Evolutionary conservation across 2,888 invertebrate genomes (phyloP).

Genomic region (Drosophila gaucha): DNA sequence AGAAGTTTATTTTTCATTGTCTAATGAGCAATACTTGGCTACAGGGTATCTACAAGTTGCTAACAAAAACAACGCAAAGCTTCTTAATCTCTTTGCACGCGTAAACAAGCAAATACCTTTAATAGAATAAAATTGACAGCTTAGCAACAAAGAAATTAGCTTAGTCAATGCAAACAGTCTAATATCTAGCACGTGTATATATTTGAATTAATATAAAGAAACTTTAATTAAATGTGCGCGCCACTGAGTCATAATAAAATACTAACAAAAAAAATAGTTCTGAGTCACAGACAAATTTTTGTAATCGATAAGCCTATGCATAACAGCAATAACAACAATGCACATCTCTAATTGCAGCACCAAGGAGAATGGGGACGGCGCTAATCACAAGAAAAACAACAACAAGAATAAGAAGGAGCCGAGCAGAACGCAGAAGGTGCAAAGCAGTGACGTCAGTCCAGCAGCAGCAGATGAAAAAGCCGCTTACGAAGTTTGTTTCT

Average conservation of each 20-base stretch:
- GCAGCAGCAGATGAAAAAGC: slow-evolving; percentile 12
- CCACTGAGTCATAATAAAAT: slow-evolving; percentile 15
- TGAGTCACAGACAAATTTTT: slow-evolving; percentile 22
- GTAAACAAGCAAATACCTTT: neutral
- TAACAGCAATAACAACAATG: slow-evolving; percentile 4
- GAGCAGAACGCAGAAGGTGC: slow-evolving; percentile 9
- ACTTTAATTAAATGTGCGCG: neutral
- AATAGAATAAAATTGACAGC: slow-evolving; percentile 2
- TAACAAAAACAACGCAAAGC: neutral
- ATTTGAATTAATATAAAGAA: neutral
- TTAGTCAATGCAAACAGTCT: neutral
- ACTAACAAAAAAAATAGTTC: neutral
- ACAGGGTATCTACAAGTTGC: neutral
- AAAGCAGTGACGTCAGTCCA: slow-evolving; percentile 23
- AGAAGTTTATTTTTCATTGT: too few species aligned
- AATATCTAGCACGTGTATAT: neutral
- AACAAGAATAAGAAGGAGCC: neutral
- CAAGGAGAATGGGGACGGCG: slow-evolving; percentile 18
- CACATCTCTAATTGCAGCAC: slow-evolving; percentile 40
- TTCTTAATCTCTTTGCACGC: neutral
- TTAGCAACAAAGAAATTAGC: neutral
- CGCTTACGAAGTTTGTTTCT: slow-evolving; percentile 29
- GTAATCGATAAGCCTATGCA: slow-evolving; percentile 14
- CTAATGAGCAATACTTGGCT: too few species aligned
- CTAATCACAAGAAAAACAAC: slow-evolving; percentile 12